Evolutionary conservation across 1,140 invertebrate species (phyloP), one percentile per base, ranked within the genome.

Genomic region (Atopsyche davidsoni): DNA sequence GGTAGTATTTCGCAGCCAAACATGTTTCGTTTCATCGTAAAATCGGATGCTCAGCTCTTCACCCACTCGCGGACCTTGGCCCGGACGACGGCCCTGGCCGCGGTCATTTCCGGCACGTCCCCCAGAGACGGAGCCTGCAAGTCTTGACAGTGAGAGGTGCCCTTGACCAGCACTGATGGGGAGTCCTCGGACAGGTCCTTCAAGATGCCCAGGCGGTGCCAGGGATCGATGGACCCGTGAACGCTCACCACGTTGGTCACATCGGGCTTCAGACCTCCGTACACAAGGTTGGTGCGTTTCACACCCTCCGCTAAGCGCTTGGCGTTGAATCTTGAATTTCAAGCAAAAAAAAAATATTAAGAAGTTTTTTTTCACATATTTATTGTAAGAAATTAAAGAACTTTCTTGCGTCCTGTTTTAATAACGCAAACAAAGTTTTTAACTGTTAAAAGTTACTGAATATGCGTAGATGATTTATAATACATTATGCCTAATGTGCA

Each of bases 91-190:
- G 69, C 62, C 55, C 85, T 78, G 0, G 81, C 80, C n/a, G 70
- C 63, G 1, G 63, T 75, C 64, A 89, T 75, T 51, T 72, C 70
- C 2, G 70, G 67, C 2, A 67, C 69, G 55, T 87, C 85, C 2
- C 59, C 62, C 0, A 42, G 13, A 3, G 57, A 47, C 53, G 78
- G 75, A 6, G 74, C 68, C 52, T 75, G 75, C 72, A 89, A 80
- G 67, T 88, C 86, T 13, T 79, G 75, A 64, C 86, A 89, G 62
- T 90, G 87, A 0, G 86, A 83, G 4, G 81, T 80, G 28, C 83
- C 83, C 78, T 53, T 62, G 57, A 79, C 74, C 2, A 73, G 60
- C 31, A 76, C 72, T 9, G 79, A 77, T 0, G 76, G 76, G 2
- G 78, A 74, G 2, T 52, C 55, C n/a, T 69, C 60, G 22, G 75